Evolutionary conservation across 2,113 vertebrate genomes (phyloP), one percentile per base, ranked within the genome.

Genomic region (Pyrgilauda ruficollis): DNA sequence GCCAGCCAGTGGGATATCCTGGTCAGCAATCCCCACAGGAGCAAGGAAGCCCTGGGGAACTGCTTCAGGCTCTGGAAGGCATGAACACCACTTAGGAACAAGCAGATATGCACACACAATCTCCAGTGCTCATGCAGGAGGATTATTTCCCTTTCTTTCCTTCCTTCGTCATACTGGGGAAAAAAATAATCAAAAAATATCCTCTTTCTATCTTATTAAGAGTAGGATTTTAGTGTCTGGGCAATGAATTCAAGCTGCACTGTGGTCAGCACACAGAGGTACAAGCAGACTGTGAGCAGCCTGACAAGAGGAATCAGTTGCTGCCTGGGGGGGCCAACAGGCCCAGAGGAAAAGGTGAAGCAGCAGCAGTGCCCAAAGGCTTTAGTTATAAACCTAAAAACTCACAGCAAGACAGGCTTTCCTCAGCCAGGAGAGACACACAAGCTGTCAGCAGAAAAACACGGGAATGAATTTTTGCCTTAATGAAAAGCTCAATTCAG

Each of bases 1-100:
- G 96, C 84, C 95, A 97, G 92, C 70, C 95, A 87, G 87, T 9
- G 37, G 64, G 59, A 85, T 62, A 50, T 74, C 55, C 43, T 62
- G 84, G 61, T 15, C 43, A 82, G 69, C n/a, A 84, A 33, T 3
- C 31, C 7, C 3, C 4, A 26, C 21, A 70, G 77, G 33, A 62
- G 15, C 13, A 50, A 63, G 47, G 30, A 94, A 50, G 3, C 5
- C 33, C 43, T 20, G 39, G 24, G 67, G 81, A 82, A 81, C 7
- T 22, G 11, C 15, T 39, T 41, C 44, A 41, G 72, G 13, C 26
- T 73, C 70, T 64, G 0, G 0, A 63, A 76, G 52, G 41, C 31
- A 61, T 0, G 0, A 74, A 24, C 1, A 3, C 52, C 49, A 49
- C 44, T 82, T 22, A 64, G 49, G 44, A 89, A 44, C 44, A 59